Evolutionary conservation across 2,797 vertebrate genomes (phyloP).

Genomic region (Peromyscus eremicus): DNA sequence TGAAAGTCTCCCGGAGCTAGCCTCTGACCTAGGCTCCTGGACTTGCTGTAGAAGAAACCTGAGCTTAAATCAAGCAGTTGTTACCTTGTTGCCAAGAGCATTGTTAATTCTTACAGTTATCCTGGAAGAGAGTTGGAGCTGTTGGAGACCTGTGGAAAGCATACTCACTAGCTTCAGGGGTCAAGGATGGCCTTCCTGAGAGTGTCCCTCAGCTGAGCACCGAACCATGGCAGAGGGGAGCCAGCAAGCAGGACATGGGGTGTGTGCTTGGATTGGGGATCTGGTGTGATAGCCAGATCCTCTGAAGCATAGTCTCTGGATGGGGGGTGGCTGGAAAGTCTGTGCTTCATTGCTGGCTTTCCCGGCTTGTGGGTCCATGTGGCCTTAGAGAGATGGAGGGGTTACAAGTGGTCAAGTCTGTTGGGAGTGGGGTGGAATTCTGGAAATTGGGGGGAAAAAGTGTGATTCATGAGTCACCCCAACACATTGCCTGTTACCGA

Average conservation of each 20-base stretch:
- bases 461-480: conserved; percentile 40
- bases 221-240: background rate
- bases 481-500: background rate
- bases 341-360: background rate
- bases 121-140: background rate
- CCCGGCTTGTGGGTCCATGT: background rate
- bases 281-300: background rate
- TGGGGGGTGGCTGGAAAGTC: background rate
- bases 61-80: background rate
- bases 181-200: background rate
- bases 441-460: background rate
- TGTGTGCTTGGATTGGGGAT: background rate
- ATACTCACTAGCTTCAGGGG: no score
- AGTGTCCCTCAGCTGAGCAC: background rate
- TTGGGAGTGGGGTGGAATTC: background rate
- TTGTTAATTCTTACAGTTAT: background rate
- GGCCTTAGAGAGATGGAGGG: background rate
- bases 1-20: background rate
- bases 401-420: background rate
- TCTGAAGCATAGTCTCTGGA: background rate
- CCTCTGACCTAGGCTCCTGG: background rate
- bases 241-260: no score
- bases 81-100: background rate
- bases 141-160: background rate
- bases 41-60: background rate